Percentiles rank a stretch among this genome's conserved stretches.
Conservation (phyloP, 2,888 invertebrate genomes). For the Noctua fimbriata region DNA sequence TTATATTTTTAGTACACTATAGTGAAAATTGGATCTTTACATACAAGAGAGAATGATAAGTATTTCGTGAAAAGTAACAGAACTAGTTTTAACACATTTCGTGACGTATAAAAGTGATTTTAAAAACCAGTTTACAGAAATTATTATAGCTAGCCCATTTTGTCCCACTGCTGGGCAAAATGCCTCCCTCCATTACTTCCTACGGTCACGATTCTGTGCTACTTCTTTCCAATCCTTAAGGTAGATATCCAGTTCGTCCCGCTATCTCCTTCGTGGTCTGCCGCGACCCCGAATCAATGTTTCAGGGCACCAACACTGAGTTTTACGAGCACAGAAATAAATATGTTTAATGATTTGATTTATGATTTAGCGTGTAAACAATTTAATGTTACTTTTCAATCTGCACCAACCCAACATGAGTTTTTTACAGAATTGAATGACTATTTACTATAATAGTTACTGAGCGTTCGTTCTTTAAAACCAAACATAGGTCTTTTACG, state of each 20-base stretch:
- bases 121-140: neutral
- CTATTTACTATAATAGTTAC: neutral
- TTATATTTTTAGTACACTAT: neutral
- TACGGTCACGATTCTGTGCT: no score
- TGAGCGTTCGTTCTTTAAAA: neutral
- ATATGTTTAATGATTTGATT: neutral
- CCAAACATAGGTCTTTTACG: no score
- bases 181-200: no score
- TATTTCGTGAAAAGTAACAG: neutral
- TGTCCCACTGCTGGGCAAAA: no score
- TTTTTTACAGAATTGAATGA: neutral
- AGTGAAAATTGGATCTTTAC: neutral
- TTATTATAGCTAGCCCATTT: no score
- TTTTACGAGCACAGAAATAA: neutral
- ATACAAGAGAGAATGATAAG: neutral
- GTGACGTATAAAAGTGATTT: neutral
- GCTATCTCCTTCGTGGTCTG: no score
- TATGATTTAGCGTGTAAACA: neutral
- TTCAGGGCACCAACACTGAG: no score
- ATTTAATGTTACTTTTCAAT: neutral
- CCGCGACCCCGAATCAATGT: no score
- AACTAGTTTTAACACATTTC: neutral
- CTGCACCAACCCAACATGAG: neutral
- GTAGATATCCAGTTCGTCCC: no score
- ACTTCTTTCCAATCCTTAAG: no score